Percentiles rank a stretch among this genome's conserved stretches.
These are phyloP conservation scores for Orthosia gothica DNA, from an alignment of 2,888 invertebrate species.

Conservation along the genomic window DNA sequence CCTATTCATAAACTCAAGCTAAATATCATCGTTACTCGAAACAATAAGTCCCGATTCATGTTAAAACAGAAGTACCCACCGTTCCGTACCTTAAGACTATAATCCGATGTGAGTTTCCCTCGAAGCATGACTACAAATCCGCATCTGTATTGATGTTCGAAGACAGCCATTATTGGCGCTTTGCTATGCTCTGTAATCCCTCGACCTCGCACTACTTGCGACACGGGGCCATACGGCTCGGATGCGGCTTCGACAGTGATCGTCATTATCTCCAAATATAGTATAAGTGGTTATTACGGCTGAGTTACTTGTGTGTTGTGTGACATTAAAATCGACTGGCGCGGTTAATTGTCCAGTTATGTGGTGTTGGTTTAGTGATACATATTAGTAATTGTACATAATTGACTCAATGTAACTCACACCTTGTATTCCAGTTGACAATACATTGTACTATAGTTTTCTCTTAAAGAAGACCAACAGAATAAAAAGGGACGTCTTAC, in stretches of 20 bases:
- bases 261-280: conserved; percentile 50
- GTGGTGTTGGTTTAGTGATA: neutral
- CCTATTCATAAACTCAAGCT: conserved; percentile 4
- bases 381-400: neutral
- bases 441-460: neutral
- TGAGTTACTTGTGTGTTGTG: conserved; percentile 30
- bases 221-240: conserved; percentile 33
- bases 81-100: conserved; percentile 58
- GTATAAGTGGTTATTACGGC: conserved; percentile 53
- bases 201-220: conserved; percentile 61
- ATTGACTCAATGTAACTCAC: neutral
- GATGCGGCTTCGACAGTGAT: conserved; percentile 42
- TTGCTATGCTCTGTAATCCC: conserved; percentile 65
- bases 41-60: conserved; percentile 18
- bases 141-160: conserved; percentile 63
- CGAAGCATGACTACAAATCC: conserved; percentile 58
- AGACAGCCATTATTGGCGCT: conserved; percentile 67
- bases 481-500: neutral
- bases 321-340: conserved; percentile 20
- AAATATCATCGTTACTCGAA: conserved; percentile 7
- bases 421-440: neutral
- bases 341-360: conserved; percentile 14
- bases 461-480: neutral
- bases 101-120: conserved; percentile 56
- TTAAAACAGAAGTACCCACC: conserved; percentile 39